A percentile compares a stretch with the other conserved stretches of the same genome.
Evolutionary conservation across 2,113 vertebrate genomes (phyloP).

Genomic region (Pyrgilauda ruficollis): DNA sequence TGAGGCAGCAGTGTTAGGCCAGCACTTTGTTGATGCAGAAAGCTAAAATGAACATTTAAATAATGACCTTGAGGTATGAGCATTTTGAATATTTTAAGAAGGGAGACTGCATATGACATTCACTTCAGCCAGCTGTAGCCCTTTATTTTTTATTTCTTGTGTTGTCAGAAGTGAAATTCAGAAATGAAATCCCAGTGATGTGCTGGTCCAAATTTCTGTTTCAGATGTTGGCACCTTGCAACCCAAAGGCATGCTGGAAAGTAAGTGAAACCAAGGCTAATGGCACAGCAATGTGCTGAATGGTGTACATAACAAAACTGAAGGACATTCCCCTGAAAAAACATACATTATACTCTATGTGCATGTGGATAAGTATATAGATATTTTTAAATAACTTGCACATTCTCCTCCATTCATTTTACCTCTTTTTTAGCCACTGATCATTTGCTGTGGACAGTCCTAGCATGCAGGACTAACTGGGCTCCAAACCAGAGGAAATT

Average conservation of each 20-base stretch:
- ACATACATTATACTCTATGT: not conserved
- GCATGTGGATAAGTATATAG: not conserved
- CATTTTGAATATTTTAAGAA: conserved; percentile 35
- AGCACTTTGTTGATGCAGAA: not conserved
- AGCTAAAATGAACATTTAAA: conserved; percentile 45
- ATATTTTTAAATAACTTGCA: not conserved
- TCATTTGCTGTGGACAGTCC: not conserved
- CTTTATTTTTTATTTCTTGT: not conserved
- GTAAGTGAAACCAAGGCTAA: not conserved
- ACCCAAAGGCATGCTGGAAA: not conserved
- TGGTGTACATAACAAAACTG: not conserved
- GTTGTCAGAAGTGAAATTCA: not conserved
- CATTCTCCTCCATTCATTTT: not conserved
- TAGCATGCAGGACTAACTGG: not conserved
- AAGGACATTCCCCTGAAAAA: not conserved
- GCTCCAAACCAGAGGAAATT: not conserved
- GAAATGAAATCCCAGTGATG: not conserved
- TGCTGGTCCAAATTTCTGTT: not conserved
- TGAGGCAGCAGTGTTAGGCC: not conserved
- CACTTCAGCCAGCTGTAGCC: not conserved
- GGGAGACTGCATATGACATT: not conserved
- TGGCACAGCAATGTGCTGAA: not conserved
- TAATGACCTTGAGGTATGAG: not conserved
- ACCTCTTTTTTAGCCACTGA: not conserved
- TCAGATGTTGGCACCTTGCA: not conserved